Conservation (phyloP, 2,113 vertebrate genomes). For the Syrrhaptes paradoxus region DNA sequence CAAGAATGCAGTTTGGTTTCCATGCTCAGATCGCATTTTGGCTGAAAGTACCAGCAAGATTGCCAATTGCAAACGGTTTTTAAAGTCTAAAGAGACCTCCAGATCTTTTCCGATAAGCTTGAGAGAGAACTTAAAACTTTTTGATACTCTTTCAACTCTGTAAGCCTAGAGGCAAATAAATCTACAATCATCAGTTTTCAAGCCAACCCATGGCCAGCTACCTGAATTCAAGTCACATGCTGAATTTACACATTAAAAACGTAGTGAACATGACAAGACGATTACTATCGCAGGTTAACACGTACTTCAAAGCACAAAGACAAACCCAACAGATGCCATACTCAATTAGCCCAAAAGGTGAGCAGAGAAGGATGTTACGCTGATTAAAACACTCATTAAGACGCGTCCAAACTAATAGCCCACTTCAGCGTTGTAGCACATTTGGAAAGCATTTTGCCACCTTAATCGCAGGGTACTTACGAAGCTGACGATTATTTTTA, state of each 20-base stretch:
- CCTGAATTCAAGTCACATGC: not conserved
- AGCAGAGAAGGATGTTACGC: not conserved
- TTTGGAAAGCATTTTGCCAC: not conserved
- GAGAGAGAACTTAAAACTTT: not conserved
- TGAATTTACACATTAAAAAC: not conserved
- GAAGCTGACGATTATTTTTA: not conserved
- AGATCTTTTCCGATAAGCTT: not conserved
- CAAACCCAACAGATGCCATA: not conserved
- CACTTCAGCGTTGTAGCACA: not conserved
- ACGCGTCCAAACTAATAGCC: not conserved
- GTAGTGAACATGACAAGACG: not conserved
- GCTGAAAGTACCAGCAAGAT: not conserved
- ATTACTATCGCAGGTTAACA: not conserved
- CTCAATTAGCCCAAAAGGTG: not conserved
- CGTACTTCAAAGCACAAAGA: not conserved
- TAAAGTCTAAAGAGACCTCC: not conserved
- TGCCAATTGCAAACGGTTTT: slow-evolving; percentile 27
- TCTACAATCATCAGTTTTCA: not conserved
- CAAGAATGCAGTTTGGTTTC: not conserved
- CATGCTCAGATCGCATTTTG: not conserved
- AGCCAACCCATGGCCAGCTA: not conserved
- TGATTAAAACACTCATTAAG: not conserved
- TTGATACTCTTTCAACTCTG: not conserved
- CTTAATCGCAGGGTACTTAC: not conserved
- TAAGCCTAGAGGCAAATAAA: not conserved